Base-by-base conservation (phyloP, 2,888 invertebrate genomes). In the Fissipunctia ypsillon region DNA sequence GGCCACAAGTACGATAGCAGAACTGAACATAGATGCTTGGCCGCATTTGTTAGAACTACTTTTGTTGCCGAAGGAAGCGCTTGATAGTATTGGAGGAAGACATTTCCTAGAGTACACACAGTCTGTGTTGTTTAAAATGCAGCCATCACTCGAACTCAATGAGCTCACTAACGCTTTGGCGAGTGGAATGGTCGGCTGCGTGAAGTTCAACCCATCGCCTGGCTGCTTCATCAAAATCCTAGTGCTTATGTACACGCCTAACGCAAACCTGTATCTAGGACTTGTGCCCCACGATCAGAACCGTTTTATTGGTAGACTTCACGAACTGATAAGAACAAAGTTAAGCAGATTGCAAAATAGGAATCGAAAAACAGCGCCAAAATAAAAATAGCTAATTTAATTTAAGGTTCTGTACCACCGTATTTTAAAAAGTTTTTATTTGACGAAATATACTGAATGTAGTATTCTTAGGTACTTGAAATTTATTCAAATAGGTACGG, bases 261-360 rank as follows among this genome's bases (percentile, higher is more conserved):
- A 45, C 0, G 52, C 59, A 19, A 52, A 67, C 2, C n/a, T 59
- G 45, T 75, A 52, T 43, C 14, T 73, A 14, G 79, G 79, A 16
- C 19, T 80, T 12, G 50, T 80, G 25, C 80, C 80, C 0, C 45
- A 31, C 31, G 41, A 79, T 14, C 80, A 79, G 69, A 56, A 69
- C 19, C 35, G 48, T 28, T 60, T 78, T 38, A 68, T 73, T 14
- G 12, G 10, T 6, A 74, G 50, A 57, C 69, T 79, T 31, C 73
- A 56, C 1, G 48, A 64, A 7, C 9, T 78, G 35, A 54, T 64
- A 16, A 43, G n/a, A 28, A 1, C 6, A 31, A 68, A 54, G 19
- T 25, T 48, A 25, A 56, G 1, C 25, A 60, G 6, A 3, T 35
- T 66, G 25, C 12, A 6, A 59, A 56, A 45, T 71, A 45, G 2